Base-by-base conservation (phyloP, 2,797 vertebrate species). In the Cryptoblepharus egeriae region DNA sequence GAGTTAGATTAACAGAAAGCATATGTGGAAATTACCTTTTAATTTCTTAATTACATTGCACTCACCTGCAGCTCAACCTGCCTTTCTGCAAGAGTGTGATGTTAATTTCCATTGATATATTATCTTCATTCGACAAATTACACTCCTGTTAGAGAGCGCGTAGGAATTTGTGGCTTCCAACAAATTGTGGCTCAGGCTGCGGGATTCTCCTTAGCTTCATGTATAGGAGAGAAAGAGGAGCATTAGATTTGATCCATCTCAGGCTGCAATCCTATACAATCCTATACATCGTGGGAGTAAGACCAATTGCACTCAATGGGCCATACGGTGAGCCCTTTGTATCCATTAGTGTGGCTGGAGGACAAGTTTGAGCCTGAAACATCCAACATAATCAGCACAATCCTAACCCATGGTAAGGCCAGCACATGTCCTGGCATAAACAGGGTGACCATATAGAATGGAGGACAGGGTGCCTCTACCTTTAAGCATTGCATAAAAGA, bases 1-100 rank as follows among this genome's bases (percentile, higher is more conserved):
- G 60, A 88, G 90, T 90, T 88, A 81, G 85, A 92, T 86, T 89
- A 92, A 88, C 92, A 78, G 93, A 93, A 92, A 85, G 92, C 89
- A 90, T 88, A 93, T 87, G 92, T 91, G 92, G 93, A 95, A 95
- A 96, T 96, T 93, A 95, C 93, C 94, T 95, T 95, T 94, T 95
- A 94, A 95, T 95, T 95, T 93, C 92, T 95, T 95, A 95, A 95
- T 95, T 94, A 94, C 94, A 87, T 88, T 90, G 93, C 92, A 89
- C 89, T 94, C 93, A 94, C 94, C 94, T 93, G 92, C 93, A 91
- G 92, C 91, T 95, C 94, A 92, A 87, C 92, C 91, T 86, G 81
- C 88, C 89, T 89, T 81, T 74, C 72, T 81, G 87, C 75, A 83
- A 78, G 63, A 90, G 90, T 88, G 87, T 85, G 89, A 91, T 92